Percentiles rank a stretch among this genome's conserved stretches.
phyloP scores from a whole-genome alignment of 2,797 vertebrate species.

The Danio albolineatus region DNA sequence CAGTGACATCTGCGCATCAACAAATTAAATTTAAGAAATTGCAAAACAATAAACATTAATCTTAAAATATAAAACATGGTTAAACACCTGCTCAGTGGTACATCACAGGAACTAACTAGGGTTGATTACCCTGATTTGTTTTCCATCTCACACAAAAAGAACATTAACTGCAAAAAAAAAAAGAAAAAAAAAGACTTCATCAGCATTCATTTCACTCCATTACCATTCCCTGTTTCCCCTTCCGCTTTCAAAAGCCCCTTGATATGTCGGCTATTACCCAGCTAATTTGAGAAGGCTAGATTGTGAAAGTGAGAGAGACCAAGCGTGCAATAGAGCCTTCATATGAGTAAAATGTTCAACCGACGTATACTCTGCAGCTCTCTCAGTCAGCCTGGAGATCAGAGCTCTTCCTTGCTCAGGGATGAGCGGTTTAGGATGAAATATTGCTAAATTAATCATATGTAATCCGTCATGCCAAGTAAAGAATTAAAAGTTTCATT shows the following conservation, averaged over 20 bases:
- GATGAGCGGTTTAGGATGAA: slow-evolving; percentile 67
- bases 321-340: slow-evolving; percentile 26
- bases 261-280: slow-evolving; percentile 68
- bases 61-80: background rate
- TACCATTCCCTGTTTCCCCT: slow-evolving; percentile 45
- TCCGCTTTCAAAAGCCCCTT: slow-evolving; percentile 60
- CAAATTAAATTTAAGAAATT: background rate
- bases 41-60: background rate
- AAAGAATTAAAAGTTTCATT: slow-evolving; percentile 67
- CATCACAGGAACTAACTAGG: slow-evolving; percentile 33
- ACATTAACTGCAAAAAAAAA: slow-evolving; percentile 58
- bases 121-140: slow-evolving; percentile 74
- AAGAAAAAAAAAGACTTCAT: slow-evolving; percentile 57
- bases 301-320: slow-evolving; percentile 31
- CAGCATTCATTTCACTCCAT: slow-evolving; percentile 67
- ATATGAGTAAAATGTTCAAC: slow-evolving; percentile 49
- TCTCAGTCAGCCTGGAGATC: background rate
- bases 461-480: slow-evolving; percentile 66
- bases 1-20: background rate
- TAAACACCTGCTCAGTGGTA: slow-evolving; percentile 6
- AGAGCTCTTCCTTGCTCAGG: slow-evolving; percentile 53
- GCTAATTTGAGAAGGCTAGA: slow-evolving; percentile 67
- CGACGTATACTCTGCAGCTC: slow-evolving; percentile 34
- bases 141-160: slow-evolving; percentile 70
- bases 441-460: slow-evolving; percentile 70